These are phyloP conservation scores for Myopa tessellatipennis DNA, from an alignment of 2,888 invertebrate species.

Conservation along the genomic window DNA sequence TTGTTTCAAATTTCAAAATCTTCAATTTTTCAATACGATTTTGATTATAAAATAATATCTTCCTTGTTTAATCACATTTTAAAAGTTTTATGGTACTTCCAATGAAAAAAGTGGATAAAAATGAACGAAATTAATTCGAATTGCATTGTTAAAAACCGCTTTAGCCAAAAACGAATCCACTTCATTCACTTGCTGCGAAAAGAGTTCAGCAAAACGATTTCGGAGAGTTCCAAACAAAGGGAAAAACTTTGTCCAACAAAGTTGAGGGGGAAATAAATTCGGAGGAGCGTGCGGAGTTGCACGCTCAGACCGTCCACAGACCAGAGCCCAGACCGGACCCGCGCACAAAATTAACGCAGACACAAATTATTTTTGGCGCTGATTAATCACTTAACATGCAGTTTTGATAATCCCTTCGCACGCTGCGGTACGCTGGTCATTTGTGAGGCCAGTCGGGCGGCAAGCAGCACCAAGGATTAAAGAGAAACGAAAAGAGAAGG, in stretches of 20 bases:
- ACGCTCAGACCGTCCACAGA: background rate
- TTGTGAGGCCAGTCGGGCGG: background rate
- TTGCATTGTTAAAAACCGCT: slow-evolving; percentile 8
- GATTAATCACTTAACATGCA: slow-evolving; percentile 67
- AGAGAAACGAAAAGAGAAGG: background rate
- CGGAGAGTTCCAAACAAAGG: background rate
- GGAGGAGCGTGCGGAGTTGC: no score
- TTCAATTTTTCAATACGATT: no score
- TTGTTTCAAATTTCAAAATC: no score
- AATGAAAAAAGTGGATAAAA: no score
- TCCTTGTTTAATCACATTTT: no score
- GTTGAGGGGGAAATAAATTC: no score
- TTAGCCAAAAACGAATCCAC: background rate
- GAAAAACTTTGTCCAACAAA: background rate
- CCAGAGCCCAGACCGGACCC: slow-evolving; percentile 16
- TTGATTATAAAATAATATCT: no score
- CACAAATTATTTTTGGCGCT: slow-evolving; percentile 67
- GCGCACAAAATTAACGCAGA: slow-evolving; percentile 37
- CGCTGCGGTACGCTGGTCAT: slow-evolving; percentile 39
- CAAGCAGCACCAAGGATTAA: background rate
- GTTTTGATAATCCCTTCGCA: slow-evolving; percentile 58
- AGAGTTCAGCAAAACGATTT: no score
- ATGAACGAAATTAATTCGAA: no score
- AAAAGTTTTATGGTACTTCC: no score
- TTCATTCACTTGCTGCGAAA: no score